Percentiles rank a stretch among this genome's conserved stretches.
These are phyloP conservation scores for Criorhina ranunculi DNA, from an alignment of 2,888 invertebrate genomes.

Conservation along the genomic window DNA sequence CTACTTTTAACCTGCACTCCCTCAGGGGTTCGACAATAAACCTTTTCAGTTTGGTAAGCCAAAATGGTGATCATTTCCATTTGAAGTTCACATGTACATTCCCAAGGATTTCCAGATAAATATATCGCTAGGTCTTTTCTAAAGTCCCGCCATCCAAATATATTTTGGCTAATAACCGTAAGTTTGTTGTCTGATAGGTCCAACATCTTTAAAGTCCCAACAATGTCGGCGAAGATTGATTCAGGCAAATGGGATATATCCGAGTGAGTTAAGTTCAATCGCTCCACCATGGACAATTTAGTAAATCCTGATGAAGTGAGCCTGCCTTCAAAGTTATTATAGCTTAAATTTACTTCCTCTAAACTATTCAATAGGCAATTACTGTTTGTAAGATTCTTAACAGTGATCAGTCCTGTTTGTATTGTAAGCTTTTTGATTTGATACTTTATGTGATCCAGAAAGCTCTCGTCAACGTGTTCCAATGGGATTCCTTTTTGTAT, in stretches of 20 bases:
- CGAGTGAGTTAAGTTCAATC: slow-evolving; percentile 79
- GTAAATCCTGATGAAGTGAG: slow-evolving; percentile 77
- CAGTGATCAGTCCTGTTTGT: slow-evolving; percentile 77
- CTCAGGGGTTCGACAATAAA: slow-evolving; percentile 77
- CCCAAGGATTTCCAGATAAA: slow-evolving; percentile 79
- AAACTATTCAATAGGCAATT: slow-evolving; percentile 78
- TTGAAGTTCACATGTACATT: slow-evolving; percentile 79
- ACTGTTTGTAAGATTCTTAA: slow-evolving; percentile 78
- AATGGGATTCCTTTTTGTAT: slow-evolving; percentile 77
- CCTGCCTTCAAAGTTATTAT: slow-evolving; percentile 78
- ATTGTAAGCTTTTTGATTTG: slow-evolving; percentile 79
- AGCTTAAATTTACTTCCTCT: slow-evolving; percentile 79
- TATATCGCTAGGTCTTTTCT: slow-evolving; percentile 72
- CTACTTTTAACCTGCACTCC: slow-evolving; percentile 25
- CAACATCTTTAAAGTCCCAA: slow-evolving; percentile 77
- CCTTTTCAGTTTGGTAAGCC: slow-evolving; percentile 40
- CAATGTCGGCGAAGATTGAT: slow-evolving; percentile 78
- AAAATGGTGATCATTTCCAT: slow-evolving; percentile 77
- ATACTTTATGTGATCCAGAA: slow-evolving; percentile 79
- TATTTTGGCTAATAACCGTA: slow-evolving; percentile 72
- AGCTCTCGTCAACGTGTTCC: slow-evolving; percentile 69
- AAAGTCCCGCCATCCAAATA: slow-evolving; percentile 78
- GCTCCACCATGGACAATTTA: slow-evolving; percentile 79
- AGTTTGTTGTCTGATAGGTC: slow-evolving; percentile 81
- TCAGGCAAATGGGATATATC: slow-evolving; percentile 78